A percentile compares a stretch with the other conserved stretches of the same genome.
These are phyloP conservation scores for Cotesia chilonis DNA, from an alignment of 1,140 invertebrate species.

Conservation along the genomic window DNA sequence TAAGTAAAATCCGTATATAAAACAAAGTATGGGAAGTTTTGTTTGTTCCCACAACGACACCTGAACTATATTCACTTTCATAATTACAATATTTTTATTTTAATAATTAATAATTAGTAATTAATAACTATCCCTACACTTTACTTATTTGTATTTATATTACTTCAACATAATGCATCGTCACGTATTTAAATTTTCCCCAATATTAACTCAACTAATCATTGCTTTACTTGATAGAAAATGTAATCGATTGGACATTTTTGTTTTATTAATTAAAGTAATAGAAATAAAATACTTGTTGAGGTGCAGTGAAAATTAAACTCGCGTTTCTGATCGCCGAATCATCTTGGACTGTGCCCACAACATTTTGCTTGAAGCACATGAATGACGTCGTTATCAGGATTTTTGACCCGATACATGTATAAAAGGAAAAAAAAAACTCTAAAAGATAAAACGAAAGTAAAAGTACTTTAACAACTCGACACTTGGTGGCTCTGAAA, in stretches of 20 bases:
- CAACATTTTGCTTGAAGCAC: not conserved
- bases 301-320: no score
- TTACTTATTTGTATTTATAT: no score
- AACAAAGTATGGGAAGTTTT: slow-evolving; percentile 65
- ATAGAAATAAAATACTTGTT: not conserved
- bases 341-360: slow-evolving; percentile 4
- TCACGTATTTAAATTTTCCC: no score
- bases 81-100: slow-evolving; percentile 18
- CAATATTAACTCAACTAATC: no score
- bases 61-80: slow-evolving; percentile 58
- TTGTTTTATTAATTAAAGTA: not conserved
- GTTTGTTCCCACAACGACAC: slow-evolving; percentile 63
- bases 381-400: slow-evolving; percentile 9
- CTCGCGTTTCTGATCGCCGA: not conserved
- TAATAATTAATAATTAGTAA: not conserved
- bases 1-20: slow-evolving; percentile 66
- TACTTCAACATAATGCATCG: no score
- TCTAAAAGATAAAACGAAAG: not conserved
- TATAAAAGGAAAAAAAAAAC: not conserved
- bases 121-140: not conserved
- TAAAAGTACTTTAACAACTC: not conserved
- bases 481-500: no score
- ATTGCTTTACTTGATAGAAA: no score
- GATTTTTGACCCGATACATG: slow-evolving; percentile 2
- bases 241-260: no score